Conservation (phyloP, 2,113 vertebrate species). For the Corythoichthys haematopterus region DNA sequence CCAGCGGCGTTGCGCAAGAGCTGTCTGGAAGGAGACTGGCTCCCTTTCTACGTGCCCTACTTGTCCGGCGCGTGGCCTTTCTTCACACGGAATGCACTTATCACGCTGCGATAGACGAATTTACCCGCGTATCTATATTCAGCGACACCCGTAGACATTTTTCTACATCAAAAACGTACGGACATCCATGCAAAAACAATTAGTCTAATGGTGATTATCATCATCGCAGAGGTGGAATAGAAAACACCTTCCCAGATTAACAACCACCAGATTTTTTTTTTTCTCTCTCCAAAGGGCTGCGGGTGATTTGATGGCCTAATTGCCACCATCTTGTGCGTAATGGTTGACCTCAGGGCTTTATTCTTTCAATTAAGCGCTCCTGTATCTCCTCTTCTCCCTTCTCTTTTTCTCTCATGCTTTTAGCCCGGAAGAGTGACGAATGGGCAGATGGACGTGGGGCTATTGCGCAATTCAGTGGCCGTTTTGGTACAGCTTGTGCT, state of each 20-base stretch:
- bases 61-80: conserved; percentile 53
- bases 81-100: conserved; percentile 42
- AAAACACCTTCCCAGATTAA: conserved; percentile 43
- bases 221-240: conserved; percentile 23
- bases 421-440: conserved; percentile 33
- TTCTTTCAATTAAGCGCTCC: conserved; percentile 65
- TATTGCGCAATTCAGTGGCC: not conserved
- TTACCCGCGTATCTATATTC: conserved; percentile 35
- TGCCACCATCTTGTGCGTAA: conserved; percentile 68
- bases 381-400: conserved; percentile 26
- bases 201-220: conserved; percentile 9
- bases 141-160: not conserved
- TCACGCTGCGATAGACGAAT: conserved; percentile 36
- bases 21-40: conserved; percentile 54
- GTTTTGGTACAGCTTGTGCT: conserved; percentile 4
- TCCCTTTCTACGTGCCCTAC: conserved; percentile 55
- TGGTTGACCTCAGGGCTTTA: conserved; percentile 62
- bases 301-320: conserved; percentile 65
- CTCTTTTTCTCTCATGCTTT: conserved; percentile 40
- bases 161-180: not conserved
- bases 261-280: conserved; percentile 27
- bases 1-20: conserved; percentile 51
- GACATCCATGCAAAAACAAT: not conserved
- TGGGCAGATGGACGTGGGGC: conserved; percentile 10
- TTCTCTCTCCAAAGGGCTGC: conserved; percentile 17